Evolutionary conservation across 2,113 vertebrate species (phyloP).

Genomic region (Sorex araneus): DNA sequence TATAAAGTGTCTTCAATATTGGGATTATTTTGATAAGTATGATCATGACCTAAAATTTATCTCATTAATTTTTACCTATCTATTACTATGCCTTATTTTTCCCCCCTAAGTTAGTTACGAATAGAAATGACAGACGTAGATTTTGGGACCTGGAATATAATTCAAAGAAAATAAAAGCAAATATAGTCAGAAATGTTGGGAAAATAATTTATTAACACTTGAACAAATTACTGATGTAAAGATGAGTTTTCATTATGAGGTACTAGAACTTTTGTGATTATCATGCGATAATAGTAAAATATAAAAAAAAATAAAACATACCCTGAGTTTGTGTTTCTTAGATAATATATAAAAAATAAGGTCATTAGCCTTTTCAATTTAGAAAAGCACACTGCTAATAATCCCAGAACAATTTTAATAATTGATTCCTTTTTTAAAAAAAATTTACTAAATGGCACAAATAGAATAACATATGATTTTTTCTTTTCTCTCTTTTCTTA

Average conservation of each 20-base stretch:
- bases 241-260: slow-evolving; percentile 16
- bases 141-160: slow-evolving; percentile 47
- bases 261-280: slow-evolving; percentile 34
- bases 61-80: slow-evolving; percentile 47
- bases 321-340: slow-evolving; percentile 44
- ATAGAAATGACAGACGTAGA: not conserved
- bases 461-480: slow-evolving; percentile 22
- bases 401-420: slow-evolving; percentile 33
- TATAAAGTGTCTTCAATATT: slow-evolving; percentile 27
- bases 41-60: slow-evolving; percentile 36
- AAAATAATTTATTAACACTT: slow-evolving; percentile 34
- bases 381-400: slow-evolving; percentile 35
- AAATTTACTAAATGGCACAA: slow-evolving; percentile 9
- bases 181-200: not conserved
- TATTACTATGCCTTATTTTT: not conserved
- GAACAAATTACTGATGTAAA: slow-evolving; percentile 45
- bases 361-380: not conserved
- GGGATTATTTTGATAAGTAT: slow-evolving; percentile 38
- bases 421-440: slow-evolving; percentile 36
- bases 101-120: not conserved
- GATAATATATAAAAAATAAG: slow-evolving; percentile 31
- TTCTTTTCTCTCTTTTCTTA: slow-evolving; percentile 42
- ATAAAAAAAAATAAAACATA: slow-evolving; percentile 38
- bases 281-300: slow-evolving; percentile 6
- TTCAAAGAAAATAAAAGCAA: slow-evolving; percentile 44